A percentile compares a stretch with the other conserved stretches of the same genome.
These are phyloP conservation scores for Avahi laniger DNA, from an alignment of 2,797 vertebrate genomes.

Conservation along the genomic window DNA sequence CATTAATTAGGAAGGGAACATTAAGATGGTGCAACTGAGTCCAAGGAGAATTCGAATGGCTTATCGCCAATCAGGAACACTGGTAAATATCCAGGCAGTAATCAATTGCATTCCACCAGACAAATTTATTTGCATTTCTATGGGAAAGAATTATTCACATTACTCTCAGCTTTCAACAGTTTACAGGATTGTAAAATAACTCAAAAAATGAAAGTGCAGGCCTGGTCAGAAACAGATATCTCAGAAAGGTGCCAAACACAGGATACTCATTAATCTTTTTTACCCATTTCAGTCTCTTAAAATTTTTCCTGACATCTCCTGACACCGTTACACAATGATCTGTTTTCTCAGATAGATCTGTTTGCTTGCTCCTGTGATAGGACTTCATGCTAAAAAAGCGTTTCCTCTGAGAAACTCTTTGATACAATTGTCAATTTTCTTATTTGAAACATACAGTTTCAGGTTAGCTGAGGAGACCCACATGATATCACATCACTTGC, in stretches of 20 bases:
- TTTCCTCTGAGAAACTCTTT: neutral
- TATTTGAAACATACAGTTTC: neutral
- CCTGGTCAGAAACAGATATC: neutral
- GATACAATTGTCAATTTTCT: neutral
- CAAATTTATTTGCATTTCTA: neutral
- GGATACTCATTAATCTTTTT: neutral
- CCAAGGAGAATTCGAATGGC: neutral
- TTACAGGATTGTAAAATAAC: neutral
- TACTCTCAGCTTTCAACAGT: neutral
- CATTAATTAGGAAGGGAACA: neutral
- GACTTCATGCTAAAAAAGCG: neutral
- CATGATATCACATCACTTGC: neutral
- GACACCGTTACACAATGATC: rapidly evolving
- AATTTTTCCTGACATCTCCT: neutral
- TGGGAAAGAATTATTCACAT: neutral
- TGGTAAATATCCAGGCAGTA: neutral
- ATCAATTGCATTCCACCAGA: neutral
- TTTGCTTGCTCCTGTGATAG: neutral
- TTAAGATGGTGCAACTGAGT: neutral
- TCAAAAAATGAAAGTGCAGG: neutral
- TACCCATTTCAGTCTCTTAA: neutral
- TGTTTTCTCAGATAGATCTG: neutral
- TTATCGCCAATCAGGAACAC: neutral
- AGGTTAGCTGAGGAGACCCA: neutral
- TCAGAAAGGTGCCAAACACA: neutral